Base-by-base conservation (phyloP, 2,797 vertebrate species). In the Enteromius radiatus region DNA sequence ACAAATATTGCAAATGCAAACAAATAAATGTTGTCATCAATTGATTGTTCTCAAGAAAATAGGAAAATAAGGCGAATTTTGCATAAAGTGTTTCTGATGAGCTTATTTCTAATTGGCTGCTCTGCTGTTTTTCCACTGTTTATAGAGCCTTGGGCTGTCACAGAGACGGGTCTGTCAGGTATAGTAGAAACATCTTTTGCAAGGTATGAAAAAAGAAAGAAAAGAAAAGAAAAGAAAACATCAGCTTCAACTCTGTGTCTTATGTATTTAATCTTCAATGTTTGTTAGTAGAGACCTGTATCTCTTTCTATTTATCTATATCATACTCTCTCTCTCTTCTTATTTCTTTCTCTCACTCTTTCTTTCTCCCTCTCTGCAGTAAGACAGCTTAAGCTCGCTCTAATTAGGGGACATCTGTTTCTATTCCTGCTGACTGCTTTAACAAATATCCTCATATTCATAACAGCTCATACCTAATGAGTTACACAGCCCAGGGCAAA, bases 351-450 rank as follows among this genome's bases (percentile, higher is more conserved):
- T 89, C 90, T 87, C 82, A 47, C 52, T 45, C 89, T 92, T 92
- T 93, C 92, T 91, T 92, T 92, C 93, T 94, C 93, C 91, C 91
- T 92, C 91, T 90, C 91, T 86, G 89, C 93, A 92, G 92, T 94
- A 94, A 94, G 93, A 94, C 94, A 93, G 93, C 92, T 95, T 95
- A 95, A 94, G 93, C 93, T 93, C 90, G 86, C 91, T 94, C 91
- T 95, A 95, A 96, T 95, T 95, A 95, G 91, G 84, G 92, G 94
- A 95, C 94, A 95, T 95, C 94, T 95, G 94, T 95, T 95, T 92
- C 93, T 93, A 93, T 94, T 94, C 93, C 92, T 92, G 92, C 94
- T 92, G 93, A 92, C 93, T 93, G 93, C 92, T 94, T 94, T 91
- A 94, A 94, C 93, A 94, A 95, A 95, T 94, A 94, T 93, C 94